A percentile compares a stretch with the other conserved stretches of the same genome.
phyloP scores from a whole-genome alignment of 2,113 vertebrate genomes.

The Tachysurus vachellii region DNA sequence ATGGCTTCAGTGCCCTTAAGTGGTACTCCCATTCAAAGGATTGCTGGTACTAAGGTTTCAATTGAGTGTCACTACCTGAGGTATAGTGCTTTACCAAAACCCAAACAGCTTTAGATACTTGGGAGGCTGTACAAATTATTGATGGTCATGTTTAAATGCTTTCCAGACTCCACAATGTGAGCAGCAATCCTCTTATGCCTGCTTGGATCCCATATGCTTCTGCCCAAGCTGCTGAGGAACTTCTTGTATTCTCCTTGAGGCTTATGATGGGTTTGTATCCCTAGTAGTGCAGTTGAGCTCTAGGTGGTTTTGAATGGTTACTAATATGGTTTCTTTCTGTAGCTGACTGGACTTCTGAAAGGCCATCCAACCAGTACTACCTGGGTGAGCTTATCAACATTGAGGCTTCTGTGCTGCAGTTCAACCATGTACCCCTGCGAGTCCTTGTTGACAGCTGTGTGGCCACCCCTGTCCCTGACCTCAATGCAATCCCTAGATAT shows the following conservation, averaged over 20 bases:
- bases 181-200: conserved; percentile 29
- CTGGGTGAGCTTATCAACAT: conserved; percentile 41
- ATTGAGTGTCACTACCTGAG: conserved; percentile 67
- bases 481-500: conserved; percentile 32
- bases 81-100: conserved; percentile 38
- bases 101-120: neutral
- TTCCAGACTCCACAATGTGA: conserved; percentile 63
- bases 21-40: conserved; percentile 59
- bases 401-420: conserved; percentile 26
- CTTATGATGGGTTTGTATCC: conserved; percentile 43
- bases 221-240: conserved; percentile 23
- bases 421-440: conserved; percentile 35
- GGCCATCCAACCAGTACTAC: conserved; percentile 40
- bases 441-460: conserved; percentile 51
- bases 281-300: too few relatives aligned
- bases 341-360: conserved; percentile 47
- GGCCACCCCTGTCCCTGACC: conserved; percentile 34
- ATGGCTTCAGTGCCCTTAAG: conserved; percentile 55
- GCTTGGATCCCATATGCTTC: conserved; percentile 29
- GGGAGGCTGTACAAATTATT: neutral
- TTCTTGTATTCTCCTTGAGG: conserved; percentile 31
- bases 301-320: neutral
- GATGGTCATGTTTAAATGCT: neutral
- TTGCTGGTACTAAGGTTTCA: conserved; percentile 51
- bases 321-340: neutral